phyloP scores from a whole-genome alignment of 2,888 invertebrate species.

The Tinea semifulvella region DNA sequence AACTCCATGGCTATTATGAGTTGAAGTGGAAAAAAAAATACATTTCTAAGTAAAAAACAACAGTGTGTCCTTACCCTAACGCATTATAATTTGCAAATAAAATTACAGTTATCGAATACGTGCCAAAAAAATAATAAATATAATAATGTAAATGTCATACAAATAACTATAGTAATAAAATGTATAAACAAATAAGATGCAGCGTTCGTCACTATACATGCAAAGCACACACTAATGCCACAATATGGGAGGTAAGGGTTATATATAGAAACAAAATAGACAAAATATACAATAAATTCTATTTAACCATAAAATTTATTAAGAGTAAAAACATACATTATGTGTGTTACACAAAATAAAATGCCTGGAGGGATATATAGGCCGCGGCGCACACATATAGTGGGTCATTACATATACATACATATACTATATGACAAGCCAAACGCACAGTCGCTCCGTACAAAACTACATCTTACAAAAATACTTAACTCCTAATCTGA shows the following conservation, averaged over 20 bases:
- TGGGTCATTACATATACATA: constrained; percentile 28
- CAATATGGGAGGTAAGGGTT: constrained; percentile 34
- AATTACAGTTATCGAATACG: constrained; percentile 12
- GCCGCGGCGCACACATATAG: background rate
- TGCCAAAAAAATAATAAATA: constrained; percentile 40
- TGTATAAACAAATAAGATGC: constrained; percentile 57
- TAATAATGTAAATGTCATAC: background rate
- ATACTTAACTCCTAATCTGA: constrained; percentile 64
- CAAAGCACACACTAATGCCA: constrained; percentile 19
- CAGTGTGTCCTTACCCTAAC: background rate
- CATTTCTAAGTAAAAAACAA: too few species aligned
- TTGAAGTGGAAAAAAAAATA: too few species aligned
- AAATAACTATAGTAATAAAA: background rate
- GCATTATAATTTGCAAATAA: background rate
- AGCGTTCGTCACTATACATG: constrained; percentile 2
- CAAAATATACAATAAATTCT: constrained; percentile 65
- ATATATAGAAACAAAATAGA: constrained; percentile 60
- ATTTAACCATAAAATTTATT: constrained; percentile 67
- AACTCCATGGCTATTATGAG: too few species aligned
- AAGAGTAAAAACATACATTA: constrained; percentile 65
- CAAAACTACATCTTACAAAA: constrained; percentile 63
- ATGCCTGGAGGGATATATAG: constrained; percentile 50
- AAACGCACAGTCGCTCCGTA: constrained; percentile 63
- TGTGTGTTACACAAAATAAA: constrained; percentile 64
- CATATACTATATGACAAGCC: constrained; percentile 56